Base-by-base conservation (phyloP, 2,797 vertebrate species). In the Dromococcyx pavoninus region DNA sequence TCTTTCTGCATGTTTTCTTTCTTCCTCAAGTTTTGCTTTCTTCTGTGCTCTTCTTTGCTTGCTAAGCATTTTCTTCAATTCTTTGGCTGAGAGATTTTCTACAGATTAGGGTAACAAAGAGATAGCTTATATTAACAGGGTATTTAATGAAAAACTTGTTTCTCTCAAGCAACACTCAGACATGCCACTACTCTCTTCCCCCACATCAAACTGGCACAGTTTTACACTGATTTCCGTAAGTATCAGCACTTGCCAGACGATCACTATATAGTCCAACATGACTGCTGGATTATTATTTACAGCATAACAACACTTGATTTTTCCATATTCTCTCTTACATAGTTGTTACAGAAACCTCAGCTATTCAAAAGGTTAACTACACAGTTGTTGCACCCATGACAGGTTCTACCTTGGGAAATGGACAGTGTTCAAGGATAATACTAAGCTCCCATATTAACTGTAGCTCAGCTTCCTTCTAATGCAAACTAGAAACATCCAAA, bases 11-110 rank as follows among this genome's bases (percentile, higher is more conserved):
- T 98, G 97, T 28, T 98, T 98, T 91, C 97, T 97, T 91, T 98
- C 98, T 89, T 98, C 98, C 93, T 98, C 98, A 70, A 98, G 93
- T 88, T 98, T 98, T 32, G 98, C 98, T 86, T 98, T 98, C 78
- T 98, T 98, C 91, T 98, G 98, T 33, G 98, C 98, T 97, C 98
- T 97, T 94, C 98, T 97, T 80, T 98, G 98, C 78, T 98, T 98
- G 86, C 98, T 98, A 82, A 98, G 97, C 94, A 98, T 97, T 95
- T 98, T 98, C 95, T 98, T 98, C 91, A 98, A 51, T 91, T 98
- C 98, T 97, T 98, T 98, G 91, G 98, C 97, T 30, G 98, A 98
- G 71, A 98, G 95, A 64, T 98, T 98, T 97, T 98, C 98, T 98
- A 94, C 10, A 92, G 37, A 80, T 85, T 78, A 61, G 90, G 71